A percentile compares a stretch with the other conserved stretches of the same genome.
Evolutionary conservation across 2,888 invertebrate genomes (phyloP).

Genomic region (Lepidochitona cinerea): DNA sequence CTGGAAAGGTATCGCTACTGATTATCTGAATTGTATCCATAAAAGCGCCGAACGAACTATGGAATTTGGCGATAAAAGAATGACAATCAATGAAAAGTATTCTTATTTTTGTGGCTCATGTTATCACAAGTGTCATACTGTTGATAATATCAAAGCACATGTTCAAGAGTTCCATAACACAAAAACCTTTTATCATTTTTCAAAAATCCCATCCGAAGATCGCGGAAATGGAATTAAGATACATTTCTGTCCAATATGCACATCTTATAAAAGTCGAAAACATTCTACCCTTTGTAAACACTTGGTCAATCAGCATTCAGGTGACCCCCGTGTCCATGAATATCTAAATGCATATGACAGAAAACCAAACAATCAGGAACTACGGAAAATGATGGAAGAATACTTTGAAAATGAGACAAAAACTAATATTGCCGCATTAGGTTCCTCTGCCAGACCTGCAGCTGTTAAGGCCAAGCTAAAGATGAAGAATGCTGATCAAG

Average conservation of each 20-base stretch:
- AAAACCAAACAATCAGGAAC: constrained; percentile 22
- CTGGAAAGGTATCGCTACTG: background rate
- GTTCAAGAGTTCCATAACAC: background rate
- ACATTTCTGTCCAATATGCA: background rate
- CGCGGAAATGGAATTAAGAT: no score
- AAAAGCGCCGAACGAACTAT: background rate
- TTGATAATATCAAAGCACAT: background rate
- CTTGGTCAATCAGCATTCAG: no score
- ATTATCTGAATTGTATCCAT: background rate
- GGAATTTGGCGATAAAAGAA: background rate
- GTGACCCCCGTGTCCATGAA: constrained; percentile 12
- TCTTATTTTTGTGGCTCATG: background rate
- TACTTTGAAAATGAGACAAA: constrained; percentile 32
- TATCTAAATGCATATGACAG: constrained; percentile 5
- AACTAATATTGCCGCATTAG: constrained; percentile 13
- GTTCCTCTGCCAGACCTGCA: constrained; percentile 34
- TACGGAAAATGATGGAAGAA: constrained; percentile 34
- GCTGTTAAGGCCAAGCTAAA: constrained; percentile 35
- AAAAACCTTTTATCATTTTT: background rate
- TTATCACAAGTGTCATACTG: background rate
- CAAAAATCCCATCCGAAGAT: background rate
- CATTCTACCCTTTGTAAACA: background rate
- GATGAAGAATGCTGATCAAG: constrained; percentile 28
- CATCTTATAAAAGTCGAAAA: background rate
- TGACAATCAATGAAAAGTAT: background rate